phyloP scores from a whole-genome alignment of 2,113 vertebrate species.

The Corvus cornix region DNA sequence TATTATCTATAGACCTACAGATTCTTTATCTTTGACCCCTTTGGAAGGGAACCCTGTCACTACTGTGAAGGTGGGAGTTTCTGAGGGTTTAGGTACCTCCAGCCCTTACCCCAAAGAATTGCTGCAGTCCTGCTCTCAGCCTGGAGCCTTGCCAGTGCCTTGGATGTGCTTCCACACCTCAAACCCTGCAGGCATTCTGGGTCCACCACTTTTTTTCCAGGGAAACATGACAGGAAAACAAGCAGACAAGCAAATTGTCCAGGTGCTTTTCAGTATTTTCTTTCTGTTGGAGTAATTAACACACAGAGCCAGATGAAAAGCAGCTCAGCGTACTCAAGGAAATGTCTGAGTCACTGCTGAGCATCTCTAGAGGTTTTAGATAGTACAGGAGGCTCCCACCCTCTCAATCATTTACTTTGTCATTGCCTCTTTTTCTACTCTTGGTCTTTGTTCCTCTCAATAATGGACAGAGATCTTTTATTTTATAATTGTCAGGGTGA shows the following conservation, averaged over 20 bases:
- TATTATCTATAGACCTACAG: background rate
- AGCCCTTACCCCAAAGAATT: background rate
- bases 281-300: background rate
- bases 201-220: background rate
- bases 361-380: background rate
- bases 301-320: background rate
- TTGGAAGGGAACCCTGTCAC: rapidly evolving
- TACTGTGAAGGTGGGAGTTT: background rate
- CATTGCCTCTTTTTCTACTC: background rate
- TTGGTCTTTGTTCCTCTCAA: background rate
- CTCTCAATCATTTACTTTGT: background rate
- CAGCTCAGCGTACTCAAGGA: background rate
- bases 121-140: background rate
- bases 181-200: background rate
- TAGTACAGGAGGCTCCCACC: background rate
- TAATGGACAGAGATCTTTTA: constrained; percentile 26
- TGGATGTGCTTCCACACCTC: background rate
- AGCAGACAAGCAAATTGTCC: background rate
- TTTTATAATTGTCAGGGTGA: background rate
- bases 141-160: background rate
- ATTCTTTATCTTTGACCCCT: background rate
- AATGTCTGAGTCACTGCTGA: background rate
- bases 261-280: background rate
- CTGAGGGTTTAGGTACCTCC: background rate
- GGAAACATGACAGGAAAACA: background rate